Percentiles rank a stretch among this genome's conserved stretches.
Conservation (phyloP, 2,113 vertebrate genomes). For the Camelus dromedarius region DNA sequence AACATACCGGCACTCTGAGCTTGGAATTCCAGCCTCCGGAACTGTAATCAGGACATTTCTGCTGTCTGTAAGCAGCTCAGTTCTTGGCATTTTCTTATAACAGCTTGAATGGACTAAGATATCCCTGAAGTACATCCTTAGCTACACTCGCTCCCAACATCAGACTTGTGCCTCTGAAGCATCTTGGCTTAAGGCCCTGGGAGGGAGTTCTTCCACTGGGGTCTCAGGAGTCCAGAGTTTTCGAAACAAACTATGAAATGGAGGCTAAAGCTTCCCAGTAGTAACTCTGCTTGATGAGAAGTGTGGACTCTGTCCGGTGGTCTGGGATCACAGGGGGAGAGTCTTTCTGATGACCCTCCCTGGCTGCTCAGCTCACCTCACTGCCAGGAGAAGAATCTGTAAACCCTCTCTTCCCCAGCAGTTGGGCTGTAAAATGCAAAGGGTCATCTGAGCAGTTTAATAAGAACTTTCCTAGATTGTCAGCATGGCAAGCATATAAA, state of each 20-base stretch:
- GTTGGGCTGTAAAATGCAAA: background rate
- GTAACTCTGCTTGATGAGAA: background rate
- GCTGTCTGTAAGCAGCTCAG: background rate
- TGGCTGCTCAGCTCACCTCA: background rate
- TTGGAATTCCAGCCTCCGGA: background rate
- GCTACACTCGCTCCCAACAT: background rate
- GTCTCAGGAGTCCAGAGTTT: background rate
- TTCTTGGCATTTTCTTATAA: background rate
- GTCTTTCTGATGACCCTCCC: background rate
- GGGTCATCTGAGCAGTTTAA: background rate
- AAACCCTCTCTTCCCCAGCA: background rate
- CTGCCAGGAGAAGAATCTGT: background rate
- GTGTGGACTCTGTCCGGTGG: background rate
- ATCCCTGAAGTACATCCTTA: background rate
- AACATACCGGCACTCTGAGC: background rate
- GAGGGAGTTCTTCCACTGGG: background rate
- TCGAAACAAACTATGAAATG: background rate
- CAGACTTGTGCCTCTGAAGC: background rate
- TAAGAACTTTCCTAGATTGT: background rate
- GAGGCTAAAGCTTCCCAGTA: background rate
- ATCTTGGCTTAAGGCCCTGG: background rate
- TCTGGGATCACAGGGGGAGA: too few relatives aligned
- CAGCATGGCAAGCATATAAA: background rate
- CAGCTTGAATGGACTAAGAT: background rate
- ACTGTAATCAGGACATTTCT: background rate